Evolutionary conservation across 2,888 invertebrate species (phyloP).

Genomic region (Cryptus armator): DNA sequence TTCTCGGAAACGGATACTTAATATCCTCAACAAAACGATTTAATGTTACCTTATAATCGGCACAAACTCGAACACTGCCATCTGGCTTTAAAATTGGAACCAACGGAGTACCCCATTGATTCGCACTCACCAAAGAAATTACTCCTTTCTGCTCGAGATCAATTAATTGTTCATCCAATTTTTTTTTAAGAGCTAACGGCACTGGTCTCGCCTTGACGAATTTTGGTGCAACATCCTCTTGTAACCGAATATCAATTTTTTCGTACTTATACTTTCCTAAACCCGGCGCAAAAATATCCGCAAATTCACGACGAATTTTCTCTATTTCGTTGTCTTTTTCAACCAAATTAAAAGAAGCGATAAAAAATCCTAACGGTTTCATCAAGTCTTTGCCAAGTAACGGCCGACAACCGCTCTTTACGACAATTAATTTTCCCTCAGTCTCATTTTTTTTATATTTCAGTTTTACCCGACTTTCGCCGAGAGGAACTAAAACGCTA

Average conservation of each 20-base stretch:
- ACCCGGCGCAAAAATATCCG: slow-evolving; percentile 28
- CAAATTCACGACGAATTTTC: slow-evolving; percentile 3
- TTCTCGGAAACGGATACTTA: slow-evolving; percentile 75
- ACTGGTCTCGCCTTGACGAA: slow-evolving; percentile 63
- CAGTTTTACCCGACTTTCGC: not conserved
- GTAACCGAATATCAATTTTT: slow-evolving; percentile 56
- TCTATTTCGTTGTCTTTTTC: slow-evolving; percentile 11
- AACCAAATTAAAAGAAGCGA: slow-evolving; percentile 42
- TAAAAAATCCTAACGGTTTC: slow-evolving; percentile 57
- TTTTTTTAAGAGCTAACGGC: slow-evolving; percentile 58
- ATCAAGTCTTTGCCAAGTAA: slow-evolving; percentile 67
- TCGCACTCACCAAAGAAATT: slow-evolving; percentile 39
- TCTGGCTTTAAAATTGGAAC: slow-evolving; percentile 66
- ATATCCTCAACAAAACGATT: slow-evolving; percentile 73
- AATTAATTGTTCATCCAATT: slow-evolving; percentile 57
- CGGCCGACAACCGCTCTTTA: slow-evolving; percentile 56
- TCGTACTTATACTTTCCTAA: slow-evolving; percentile 63
- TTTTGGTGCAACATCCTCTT: slow-evolving; percentile 51
- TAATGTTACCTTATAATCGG: slow-evolving; percentile 75
- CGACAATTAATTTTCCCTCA: slow-evolving; percentile 33
- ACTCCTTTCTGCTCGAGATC: slow-evolving; percentile 51
- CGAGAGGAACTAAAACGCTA: no score
- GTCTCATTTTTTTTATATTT: no score
- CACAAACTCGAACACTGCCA: slow-evolving; percentile 68
- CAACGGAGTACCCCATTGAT: slow-evolving; percentile 68